phyloP scores from a whole-genome alignment of 2,113 vertebrate species.

The Mellivora capensis region DNA sequence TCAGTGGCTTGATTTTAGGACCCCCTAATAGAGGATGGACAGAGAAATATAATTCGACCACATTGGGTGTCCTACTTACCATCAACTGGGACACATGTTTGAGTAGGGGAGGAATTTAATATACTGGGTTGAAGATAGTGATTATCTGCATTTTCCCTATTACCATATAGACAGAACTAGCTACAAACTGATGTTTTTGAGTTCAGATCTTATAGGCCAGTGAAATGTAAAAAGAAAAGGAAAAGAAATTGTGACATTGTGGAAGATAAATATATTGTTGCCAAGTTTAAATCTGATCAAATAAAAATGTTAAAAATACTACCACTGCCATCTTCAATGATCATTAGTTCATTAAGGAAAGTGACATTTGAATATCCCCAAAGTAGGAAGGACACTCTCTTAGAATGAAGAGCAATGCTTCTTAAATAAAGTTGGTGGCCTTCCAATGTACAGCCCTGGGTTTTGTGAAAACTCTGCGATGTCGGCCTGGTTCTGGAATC shows the following conservation, averaged over 20 bases:
- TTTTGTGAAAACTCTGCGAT: background rate
- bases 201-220: background rate
- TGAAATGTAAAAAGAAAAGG: slow-evolving; percentile 9
- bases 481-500: background rate
- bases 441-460: background rate
- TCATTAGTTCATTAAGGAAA: background rate
- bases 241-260: background rate
- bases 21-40: background rate
- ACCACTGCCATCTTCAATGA: background rate
- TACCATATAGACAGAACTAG: slow-evolving; percentile 40
- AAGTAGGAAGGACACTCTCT: background rate
- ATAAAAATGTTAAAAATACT: background rate
- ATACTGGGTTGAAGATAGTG: slow-evolving; percentile 19
- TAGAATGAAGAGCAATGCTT: background rate
- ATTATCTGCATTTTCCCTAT: background rate
- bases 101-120: background rate
- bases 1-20: slow-evolving; percentile 44
- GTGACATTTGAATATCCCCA: background rate
- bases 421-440: background rate
- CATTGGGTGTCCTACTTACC: background rate
- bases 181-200: background rate
- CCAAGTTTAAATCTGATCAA: slow-evolving; percentile 38
- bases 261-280: background rate
- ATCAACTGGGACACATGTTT: slow-evolving; percentile 13
- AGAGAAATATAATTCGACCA: slow-evolving; percentile 18